phyloP scores from a whole-genome alignment of 2,797 vertebrate species.

The Lithobates sylvaticus region DNA sequence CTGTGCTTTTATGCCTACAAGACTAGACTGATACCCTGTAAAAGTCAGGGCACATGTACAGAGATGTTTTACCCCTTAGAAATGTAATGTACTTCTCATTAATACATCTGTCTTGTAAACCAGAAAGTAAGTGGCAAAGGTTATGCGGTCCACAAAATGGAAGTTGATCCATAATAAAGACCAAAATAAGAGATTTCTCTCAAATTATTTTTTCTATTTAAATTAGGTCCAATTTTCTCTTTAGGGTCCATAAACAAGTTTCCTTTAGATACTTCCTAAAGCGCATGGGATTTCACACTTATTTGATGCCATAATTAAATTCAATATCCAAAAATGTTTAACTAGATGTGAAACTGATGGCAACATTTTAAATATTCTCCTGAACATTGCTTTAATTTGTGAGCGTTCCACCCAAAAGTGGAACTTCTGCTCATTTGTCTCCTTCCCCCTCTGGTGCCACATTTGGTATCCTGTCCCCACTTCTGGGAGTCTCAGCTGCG shows the following conservation, averaged over 20 bases:
- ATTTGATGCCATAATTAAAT: too few relatives aligned
- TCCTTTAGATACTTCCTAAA: too few relatives aligned
- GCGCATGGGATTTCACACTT: background rate
- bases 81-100: constrained; percentile 56
- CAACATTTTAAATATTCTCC: too few relatives aligned
- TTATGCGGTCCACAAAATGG: background rate
- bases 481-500: too few relatives aligned
- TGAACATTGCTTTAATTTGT: too few relatives aligned
- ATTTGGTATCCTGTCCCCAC: too few relatives aligned
- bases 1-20: constrained; percentile 1
- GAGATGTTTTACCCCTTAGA: background rate
- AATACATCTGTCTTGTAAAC: constrained; percentile 48
- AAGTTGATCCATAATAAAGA: background rate
- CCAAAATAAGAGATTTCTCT: background rate
- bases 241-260: too few relatives aligned
- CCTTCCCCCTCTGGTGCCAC: too few relatives aligned
- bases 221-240: background rate
- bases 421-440: too few relatives aligned
- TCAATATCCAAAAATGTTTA: too few relatives aligned
- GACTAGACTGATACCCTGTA: background rate
- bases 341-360: too few relatives aligned
- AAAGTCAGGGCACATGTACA: background rate
- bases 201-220: background rate
- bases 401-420: too few relatives aligned
- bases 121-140: constrained; percentile 46